Percentiles rank a stretch among this genome's conserved stretches.
Evolutionary conservation across 2,113 vertebrate genomes (phyloP).

Genomic region (Dissostichus mawsoni): DNA sequence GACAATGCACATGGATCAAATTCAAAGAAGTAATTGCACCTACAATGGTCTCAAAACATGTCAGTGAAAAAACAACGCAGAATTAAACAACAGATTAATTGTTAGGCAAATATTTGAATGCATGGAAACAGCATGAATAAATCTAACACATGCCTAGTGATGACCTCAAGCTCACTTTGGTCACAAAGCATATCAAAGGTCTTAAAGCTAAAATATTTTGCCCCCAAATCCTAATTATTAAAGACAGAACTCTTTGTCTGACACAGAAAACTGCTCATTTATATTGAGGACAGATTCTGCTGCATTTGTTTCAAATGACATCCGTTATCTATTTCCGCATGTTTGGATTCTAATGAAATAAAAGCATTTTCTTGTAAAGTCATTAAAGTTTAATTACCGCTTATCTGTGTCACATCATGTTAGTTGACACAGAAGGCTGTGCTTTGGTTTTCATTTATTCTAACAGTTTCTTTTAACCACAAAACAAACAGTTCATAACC

Average conservation of each 20-base stretch:
- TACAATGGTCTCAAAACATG: too few species aligned
- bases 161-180: background rate
- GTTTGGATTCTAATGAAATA: slow-evolving; percentile 45
- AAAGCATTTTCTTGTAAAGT: slow-evolving; percentile 59
- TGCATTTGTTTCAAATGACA: slow-evolving; percentile 19
- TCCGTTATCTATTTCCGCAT: slow-evolving; percentile 16
- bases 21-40: background rate
- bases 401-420: slow-evolving; percentile 10
- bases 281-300: slow-evolving; percentile 29
- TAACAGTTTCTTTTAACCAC: slow-evolving; percentile 3
- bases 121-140: background rate
- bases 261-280: slow-evolving; percentile 27
- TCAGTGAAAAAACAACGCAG: background rate
- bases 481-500: background rate
- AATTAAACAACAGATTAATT: background rate
- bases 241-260: background rate
- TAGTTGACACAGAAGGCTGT: background rate
- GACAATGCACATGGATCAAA: background rate
- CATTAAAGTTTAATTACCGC: slow-evolving; percentile 47
- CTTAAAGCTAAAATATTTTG: background rate
- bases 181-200: background rate
- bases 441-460: background rate
- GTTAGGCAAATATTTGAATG: background rate
- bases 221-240: background rate
- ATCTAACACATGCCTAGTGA: background rate